Percentiles rank a stretch among this genome's conserved stretches.
Conservation (phyloP, 2,888 invertebrate species). For the Saturnia pavonia region DNA sequence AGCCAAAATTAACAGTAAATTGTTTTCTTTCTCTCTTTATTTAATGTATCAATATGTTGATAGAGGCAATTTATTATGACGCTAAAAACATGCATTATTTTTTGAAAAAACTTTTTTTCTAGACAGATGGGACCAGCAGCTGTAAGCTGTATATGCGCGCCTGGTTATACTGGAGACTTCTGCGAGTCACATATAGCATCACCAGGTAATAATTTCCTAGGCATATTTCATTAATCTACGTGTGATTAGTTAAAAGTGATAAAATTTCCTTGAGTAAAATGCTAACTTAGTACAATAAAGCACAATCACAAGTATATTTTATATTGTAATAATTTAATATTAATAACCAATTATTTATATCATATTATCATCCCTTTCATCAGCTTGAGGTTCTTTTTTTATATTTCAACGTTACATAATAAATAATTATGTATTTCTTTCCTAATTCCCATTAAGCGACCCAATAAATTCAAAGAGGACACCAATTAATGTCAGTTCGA, state of each 20-base stretch:
- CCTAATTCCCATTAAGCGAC: background rate
- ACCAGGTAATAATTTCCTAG: conserved; percentile 50
- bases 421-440: background rate
- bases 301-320: background rate
- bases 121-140: conserved; percentile 90
- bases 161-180: conserved; percentile 85
- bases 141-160: conserved; percentile 86
- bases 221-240: background rate
- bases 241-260: background rate
- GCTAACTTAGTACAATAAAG: background rate
- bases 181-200: conserved; percentile 84
- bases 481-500: background rate
- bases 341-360: background rate
- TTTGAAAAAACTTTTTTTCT: conserved; percentile 28
- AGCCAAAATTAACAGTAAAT: background rate
- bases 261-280: background rate
- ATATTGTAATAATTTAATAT: background rate
- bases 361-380: background rate
- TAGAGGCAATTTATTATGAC: background rate
- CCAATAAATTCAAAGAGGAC: background rate
- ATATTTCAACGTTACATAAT: background rate
- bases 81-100: background rate
- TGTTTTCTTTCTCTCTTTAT: background rate
- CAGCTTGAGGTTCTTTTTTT: background rate
- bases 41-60: background rate